Percentiles rank a stretch among this genome's conserved stretches.
Conservation (phyloP, 2,113 vertebrate genomes). For the Dolichotis patagonum region DNA sequence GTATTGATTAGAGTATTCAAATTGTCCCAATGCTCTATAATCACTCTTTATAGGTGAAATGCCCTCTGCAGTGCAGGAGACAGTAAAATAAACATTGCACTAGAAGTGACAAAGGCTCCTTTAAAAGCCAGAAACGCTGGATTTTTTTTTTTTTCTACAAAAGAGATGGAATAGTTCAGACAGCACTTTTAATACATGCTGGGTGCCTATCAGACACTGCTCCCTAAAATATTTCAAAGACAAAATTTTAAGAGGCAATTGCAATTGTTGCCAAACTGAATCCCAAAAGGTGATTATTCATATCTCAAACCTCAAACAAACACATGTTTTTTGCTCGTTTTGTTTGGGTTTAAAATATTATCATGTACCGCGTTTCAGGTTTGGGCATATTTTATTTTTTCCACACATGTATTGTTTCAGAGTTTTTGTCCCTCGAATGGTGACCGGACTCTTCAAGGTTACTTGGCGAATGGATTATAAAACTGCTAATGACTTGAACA, state of each 20-base stretch:
- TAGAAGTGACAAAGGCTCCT: conserved; percentile 81
- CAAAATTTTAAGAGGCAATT: conserved; percentile 39
- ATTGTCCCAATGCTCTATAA: conserved; percentile 80
- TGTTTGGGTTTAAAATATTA: conserved; percentile 64
- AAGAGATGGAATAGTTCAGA: conserved; percentile 75
- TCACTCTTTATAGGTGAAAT: conserved; percentile 85
- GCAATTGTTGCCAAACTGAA: conserved; percentile 61
- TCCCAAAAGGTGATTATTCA: neutral
- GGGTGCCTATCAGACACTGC: conserved; percentile 25
- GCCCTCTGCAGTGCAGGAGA: conserved; percentile 77
- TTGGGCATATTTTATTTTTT: conserved; percentile 29
- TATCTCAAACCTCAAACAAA: conserved; percentile 38
- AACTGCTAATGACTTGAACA: conserved; percentile 70
- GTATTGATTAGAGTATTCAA: conserved; percentile 87
- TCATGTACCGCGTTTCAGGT: conserved; percentile 49
- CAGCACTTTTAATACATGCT: conserved; percentile 62
- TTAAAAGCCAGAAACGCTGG: conserved; percentile 79
- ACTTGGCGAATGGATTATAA: conserved; percentile 69
- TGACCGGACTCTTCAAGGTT: conserved; percentile 78
- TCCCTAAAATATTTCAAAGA: conserved; percentile 67
- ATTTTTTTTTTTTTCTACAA: conserved; percentile 14
- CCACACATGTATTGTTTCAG: neutral
- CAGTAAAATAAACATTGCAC: conserved; percentile 85
- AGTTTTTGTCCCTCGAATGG: conserved; percentile 75
- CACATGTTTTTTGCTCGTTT: conserved; percentile 53